A percentile compares a stretch with the other conserved stretches of the same genome.
Conservation (phyloP, 2,113 vertebrate genomes). For the Passer domesticus region DNA sequence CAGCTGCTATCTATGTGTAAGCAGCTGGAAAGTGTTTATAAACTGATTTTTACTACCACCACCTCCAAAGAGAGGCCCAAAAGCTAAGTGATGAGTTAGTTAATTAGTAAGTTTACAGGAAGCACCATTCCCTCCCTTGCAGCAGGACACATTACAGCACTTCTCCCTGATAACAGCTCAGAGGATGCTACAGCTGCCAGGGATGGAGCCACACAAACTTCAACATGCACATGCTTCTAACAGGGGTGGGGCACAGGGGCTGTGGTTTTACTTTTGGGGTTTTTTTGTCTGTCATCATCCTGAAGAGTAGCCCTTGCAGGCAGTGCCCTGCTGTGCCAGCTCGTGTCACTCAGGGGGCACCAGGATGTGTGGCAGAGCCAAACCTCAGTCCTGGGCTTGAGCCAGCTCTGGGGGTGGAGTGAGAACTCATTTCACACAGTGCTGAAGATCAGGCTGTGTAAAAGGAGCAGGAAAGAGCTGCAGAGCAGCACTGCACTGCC, state of each 20-base stretch:
- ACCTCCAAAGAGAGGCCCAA: background rate
- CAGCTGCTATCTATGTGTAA: background rate
- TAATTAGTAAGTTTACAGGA: background rate
- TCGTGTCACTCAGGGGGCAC: fast-evolving
- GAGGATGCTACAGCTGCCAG: background rate
- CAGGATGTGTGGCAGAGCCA: background rate
- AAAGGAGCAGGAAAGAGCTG: background rate
- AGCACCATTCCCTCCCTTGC: background rate
- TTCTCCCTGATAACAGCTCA: fast-evolving
- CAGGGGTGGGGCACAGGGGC: fast-evolving
- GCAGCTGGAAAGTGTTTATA: background rate
- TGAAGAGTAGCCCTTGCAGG: background rate
- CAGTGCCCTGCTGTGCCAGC: background rate
- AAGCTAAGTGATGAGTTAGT: background rate
- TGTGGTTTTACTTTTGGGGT: fast-evolving
- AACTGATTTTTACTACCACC: background rate
- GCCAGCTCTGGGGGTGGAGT: background rate
- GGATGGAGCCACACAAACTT: background rate
- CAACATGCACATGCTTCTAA: fast-evolving
- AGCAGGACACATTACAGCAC: fast-evolving
- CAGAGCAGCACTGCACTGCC: background rate
- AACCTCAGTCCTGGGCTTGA: background rate
- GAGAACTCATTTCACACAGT: background rate
- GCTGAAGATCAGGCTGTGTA: background rate
- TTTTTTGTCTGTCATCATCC: too few relatives aligned